These are phyloP conservation scores for Lymantria dispar DNA, from an alignment of 2,888 invertebrate species.

Conservation along the genomic window DNA sequence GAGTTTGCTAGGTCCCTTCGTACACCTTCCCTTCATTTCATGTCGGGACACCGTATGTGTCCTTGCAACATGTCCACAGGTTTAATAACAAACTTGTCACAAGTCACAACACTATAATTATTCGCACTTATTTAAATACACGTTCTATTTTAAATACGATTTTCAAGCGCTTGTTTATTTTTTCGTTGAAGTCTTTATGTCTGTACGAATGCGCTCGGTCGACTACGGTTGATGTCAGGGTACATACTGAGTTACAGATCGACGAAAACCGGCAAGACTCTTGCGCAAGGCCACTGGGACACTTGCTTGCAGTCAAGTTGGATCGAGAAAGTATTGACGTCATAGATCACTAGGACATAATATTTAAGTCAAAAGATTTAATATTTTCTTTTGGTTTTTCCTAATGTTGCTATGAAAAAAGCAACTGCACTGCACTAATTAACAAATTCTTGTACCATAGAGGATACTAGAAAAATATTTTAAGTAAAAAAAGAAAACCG, in stretches of 20 bases:
- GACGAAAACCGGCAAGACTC: conserved; percentile 29
- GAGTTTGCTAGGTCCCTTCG: conserved; percentile 51
- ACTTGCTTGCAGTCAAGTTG: conserved; percentile 45
- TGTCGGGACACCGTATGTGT: conserved; percentile 27
- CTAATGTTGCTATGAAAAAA: too few species aligned
- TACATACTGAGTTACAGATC: conserved; percentile 8
- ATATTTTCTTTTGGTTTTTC: neutral
- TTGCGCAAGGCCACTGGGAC: conserved; percentile 61
- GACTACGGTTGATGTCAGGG: conserved; percentile 16
- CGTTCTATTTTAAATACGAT: conserved; percentile 7
- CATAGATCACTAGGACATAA: conserved; percentile 39
- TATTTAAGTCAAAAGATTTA: neutral
- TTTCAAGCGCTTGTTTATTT: neutral
- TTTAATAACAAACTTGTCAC: conserved; percentile 28
- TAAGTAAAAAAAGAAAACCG: too few species aligned
- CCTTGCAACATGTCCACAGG: conserved; percentile 36
- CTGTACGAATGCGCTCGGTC: conserved; percentile 38
- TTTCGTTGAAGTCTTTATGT: conserved; percentile 27
- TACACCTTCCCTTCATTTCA: conserved; percentile 70
- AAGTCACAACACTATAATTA: conserved; percentile 22
- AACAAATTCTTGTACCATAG: too few species aligned
- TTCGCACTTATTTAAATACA: neutral
- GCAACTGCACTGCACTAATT: too few species aligned
- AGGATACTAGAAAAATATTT: too few species aligned
- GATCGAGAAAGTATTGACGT: conserved; percentile 60